Base-by-base conservation (phyloP, 2,888 invertebrate species). In the Acleris sparsana region DNA sequence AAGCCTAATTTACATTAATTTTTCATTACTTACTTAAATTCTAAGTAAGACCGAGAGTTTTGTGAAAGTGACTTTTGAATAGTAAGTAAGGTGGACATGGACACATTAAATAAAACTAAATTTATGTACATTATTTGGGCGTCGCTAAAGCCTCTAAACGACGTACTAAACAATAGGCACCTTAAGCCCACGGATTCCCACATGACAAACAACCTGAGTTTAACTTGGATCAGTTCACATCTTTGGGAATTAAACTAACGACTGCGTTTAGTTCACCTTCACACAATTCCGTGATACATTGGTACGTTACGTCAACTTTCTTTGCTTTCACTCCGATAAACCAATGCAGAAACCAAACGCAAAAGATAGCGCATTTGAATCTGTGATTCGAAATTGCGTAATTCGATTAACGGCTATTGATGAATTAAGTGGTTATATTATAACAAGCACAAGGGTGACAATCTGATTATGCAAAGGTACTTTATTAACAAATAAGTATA, bases 121-220 rank as follows among this genome's bases (percentile, higher is more conserved):
- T 46, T 17, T 46, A 46, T 46, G 17, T n/a, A 46, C 16, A n/a
- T 46, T 46, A 46, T 46, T 7, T 2, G 2, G 46, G 17, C 46
- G 46, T 46, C 46, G 17, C 17, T 61, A 62, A 57, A 43, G 43
- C 46, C 17, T 18, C 43, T 57, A 20, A 51, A 20, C 46, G 25
- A 44, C 44, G 48, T 20, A 59, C 25, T 33, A 48, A 52, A 66
- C 62, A 66, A 62, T 66, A 66, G 56, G 33, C 57, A 46, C 52
- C 62, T 61, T 53, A 46, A 55, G 33, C 22, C 18, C 7, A 25
- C 58, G 4, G 17, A 52, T 66, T 60, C 56, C 52, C 61, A 62
- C 66, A 56, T 52, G 33, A 39, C 39, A 29, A 53, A 53, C 55
- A 22, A 25, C 16, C 52, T 9, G 33, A 9, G 33, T 9, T 33